phyloP scores from a whole-genome alignment of 2,113 vertebrate genomes.

The Nicator chloris region DNA sequence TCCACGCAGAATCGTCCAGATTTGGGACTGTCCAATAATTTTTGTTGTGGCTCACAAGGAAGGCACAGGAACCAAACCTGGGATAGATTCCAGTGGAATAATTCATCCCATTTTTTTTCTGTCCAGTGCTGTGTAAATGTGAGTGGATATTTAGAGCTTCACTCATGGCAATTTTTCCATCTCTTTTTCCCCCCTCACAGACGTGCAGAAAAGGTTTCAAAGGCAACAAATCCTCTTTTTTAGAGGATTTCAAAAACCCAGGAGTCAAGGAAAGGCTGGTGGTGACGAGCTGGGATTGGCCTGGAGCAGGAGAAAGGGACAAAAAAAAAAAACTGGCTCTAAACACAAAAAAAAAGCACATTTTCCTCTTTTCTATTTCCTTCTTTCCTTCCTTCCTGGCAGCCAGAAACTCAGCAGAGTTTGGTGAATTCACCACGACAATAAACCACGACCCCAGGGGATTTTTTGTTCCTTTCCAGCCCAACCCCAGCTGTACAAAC shows the following conservation, averaged over 20 bases:
- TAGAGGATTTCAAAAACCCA: not conserved
- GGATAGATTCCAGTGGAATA: not conserved
- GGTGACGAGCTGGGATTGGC: not conserved
- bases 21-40: not conserved
- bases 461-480: not conserved
- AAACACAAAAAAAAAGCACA: not conserved
- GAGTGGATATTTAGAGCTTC: not conserved
- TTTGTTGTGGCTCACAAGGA: not conserved
- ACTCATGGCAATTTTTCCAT: not conserved
- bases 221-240: not conserved
- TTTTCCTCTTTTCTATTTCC: conserved; percentile 1
- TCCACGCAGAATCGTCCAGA: not conserved
- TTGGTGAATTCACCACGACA: not conserved
- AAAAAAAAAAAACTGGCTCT: not conserved
- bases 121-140: not conserved
- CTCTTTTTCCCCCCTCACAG: not conserved
- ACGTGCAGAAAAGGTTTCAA: not conserved
- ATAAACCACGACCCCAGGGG: not conserved
- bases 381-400: not conserved
- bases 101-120: not conserved
- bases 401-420: conserved; percentile 1
- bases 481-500: not conserved
- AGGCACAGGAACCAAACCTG: not conserved
- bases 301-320: not conserved
- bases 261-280: not conserved